A percentile compares a stretch with the other conserved stretches of the same genome.
Conservation (phyloP, 2,113 vertebrate genomes). For the Chionis minor region DNA sequence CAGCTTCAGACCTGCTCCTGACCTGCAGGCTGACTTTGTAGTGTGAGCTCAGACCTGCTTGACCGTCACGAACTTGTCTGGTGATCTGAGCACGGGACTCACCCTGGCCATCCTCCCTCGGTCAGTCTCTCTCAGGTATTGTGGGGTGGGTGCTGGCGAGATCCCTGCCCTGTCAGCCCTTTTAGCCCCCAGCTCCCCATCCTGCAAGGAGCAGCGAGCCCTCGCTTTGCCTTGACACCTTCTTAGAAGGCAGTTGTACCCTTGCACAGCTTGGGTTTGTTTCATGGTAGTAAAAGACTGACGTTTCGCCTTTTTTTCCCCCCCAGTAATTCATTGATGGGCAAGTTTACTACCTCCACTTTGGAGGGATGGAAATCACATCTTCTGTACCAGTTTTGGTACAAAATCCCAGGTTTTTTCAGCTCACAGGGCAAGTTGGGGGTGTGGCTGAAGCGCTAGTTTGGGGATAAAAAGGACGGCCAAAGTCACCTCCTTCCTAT, state of each 20-base stretch:
- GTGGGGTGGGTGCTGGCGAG: neutral
- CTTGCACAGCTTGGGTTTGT: neutral
- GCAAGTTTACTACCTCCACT: neutral
- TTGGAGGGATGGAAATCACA: neutral
- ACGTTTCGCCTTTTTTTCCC: neutral
- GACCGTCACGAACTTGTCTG: neutral
- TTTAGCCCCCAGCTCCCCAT: neutral
- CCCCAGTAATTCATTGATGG: neutral
- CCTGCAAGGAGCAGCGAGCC: neutral
- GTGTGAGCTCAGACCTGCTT: neutral
- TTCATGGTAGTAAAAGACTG: neutral
- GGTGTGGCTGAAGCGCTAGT: neutral
- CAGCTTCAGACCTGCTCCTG: neutral
- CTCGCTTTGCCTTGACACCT: neutral
- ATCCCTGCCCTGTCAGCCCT: neutral
- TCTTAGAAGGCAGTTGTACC: neutral
- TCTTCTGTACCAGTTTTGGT: neutral
- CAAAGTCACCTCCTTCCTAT: neutral
- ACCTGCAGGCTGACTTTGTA: neutral
- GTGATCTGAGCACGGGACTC: neutral
- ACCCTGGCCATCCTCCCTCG: no score
- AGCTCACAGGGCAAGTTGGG: neutral
- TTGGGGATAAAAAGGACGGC: neutral
- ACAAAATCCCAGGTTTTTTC: neutral
- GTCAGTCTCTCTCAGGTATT: neutral